phyloP scores from a whole-genome alignment of 2,113 vertebrate genomes.

The Hucho hucho region DNA sequence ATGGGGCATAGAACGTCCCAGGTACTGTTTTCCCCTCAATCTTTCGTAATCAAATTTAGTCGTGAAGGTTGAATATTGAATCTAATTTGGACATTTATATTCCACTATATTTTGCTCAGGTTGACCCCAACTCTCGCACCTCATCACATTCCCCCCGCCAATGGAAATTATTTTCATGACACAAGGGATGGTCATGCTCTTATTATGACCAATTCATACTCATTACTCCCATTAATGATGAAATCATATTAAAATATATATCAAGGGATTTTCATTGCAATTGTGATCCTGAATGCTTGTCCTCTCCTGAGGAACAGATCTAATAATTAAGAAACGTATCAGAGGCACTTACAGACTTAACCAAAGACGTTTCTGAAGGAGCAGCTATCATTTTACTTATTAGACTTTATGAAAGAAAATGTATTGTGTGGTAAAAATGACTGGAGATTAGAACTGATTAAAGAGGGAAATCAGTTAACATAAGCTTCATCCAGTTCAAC shows the following conservation, averaged over 20 bases:
- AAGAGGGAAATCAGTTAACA: constrained; percentile 88
- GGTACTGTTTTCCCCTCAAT: not conserved
- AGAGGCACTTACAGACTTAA: not conserved
- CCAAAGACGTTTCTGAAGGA: constrained; percentile 20
- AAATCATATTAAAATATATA: not conserved
- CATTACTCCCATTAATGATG: not conserved
- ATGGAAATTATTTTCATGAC: constrained; percentile 36
- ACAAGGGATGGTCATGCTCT: constrained; percentile 1
- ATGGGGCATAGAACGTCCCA: not conserved
- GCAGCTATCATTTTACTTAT: constrained; percentile 56
- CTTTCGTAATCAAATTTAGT: not conserved
- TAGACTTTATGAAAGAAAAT: constrained; percentile 56
- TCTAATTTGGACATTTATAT: too few relatives aligned
- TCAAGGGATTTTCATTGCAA: not conserved
- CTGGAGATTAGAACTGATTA: constrained; percentile 82
- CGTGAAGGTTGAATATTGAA: too few relatives aligned
- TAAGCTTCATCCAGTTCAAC: constrained; percentile 84
- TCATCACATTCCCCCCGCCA: constrained; percentile 14
- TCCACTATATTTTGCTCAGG: too few relatives aligned
- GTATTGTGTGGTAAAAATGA: constrained; percentile 67
- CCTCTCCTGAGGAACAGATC: constrained; percentile 29
- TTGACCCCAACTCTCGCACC: not conserved
- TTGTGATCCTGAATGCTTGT: not conserved
- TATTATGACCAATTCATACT: not conserved
- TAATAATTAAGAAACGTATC: constrained; percentile 52